phyloP scores from a whole-genome alignment of 2,797 vertebrate genomes.

The Lacerta agilis region DNA sequence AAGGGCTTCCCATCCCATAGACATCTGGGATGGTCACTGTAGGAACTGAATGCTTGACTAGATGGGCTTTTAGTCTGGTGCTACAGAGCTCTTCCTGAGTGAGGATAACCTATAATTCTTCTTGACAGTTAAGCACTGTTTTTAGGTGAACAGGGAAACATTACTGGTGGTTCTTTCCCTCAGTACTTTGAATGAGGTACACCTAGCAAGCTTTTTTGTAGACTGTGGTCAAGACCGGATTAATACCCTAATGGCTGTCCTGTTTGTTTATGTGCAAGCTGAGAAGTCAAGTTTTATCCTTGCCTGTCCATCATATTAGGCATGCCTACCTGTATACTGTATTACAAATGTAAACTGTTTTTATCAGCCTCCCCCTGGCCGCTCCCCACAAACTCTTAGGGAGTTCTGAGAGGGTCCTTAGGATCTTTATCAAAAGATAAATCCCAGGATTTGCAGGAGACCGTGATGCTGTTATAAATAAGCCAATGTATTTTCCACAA shows the following conservation, averaged over 20 bases:
- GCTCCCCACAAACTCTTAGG: too few species aligned
- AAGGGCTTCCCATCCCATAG: too few species aligned
- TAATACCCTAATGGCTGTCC: not conserved
- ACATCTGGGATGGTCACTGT: too few species aligned
- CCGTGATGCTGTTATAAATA: not conserved
- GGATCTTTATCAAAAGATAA: not conserved
- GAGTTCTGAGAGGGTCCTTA: not conserved
- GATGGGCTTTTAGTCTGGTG: too few species aligned
- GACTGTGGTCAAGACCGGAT: not conserved
- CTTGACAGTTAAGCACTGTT: not conserved
- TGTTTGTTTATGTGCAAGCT: not conserved
- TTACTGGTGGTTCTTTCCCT: not conserved
- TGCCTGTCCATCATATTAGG: not conserved
- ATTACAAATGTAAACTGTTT: not conserved
- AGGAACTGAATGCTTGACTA: too few species aligned
- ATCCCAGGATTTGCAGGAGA: not conserved
- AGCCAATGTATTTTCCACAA: not conserved
- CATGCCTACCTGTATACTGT: not conserved
- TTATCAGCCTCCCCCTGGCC: not conserved
- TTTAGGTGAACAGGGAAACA: not conserved
- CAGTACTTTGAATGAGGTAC: not conserved
- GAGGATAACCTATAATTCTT: not conserved
- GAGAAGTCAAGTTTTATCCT: not conserved
- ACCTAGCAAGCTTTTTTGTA: not conserved
- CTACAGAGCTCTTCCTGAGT: too few species aligned